Evolutionary conservation across 2,888 invertebrate species (phyloP), one percentile per base, ranked within the genome.

Genomic region (Dryadula phaetusa): DNA sequence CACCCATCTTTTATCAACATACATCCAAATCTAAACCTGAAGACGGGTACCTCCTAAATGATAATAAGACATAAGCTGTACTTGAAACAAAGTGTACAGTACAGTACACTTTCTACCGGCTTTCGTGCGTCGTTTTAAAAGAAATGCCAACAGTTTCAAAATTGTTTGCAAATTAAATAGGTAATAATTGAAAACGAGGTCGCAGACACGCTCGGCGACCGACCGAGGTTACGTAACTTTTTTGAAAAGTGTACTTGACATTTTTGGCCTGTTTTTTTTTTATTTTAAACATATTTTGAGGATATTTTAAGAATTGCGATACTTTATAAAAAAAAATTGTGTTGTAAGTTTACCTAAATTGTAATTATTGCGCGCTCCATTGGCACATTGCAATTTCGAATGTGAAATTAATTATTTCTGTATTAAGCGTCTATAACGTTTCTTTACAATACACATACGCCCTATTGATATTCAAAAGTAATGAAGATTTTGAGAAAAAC

Each of bases 181-280:
- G 40, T 40, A 56, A 60, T 60, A 60, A 44, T 20, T n/a, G 5
- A 53, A n/a, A 64, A 53, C 67, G 64, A 61, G 64, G 67, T 64
- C 67, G 32, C 28, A n/a, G 22, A 49, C 44, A 77, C 77, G 66
- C 76, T 67, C 64, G 56, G 67, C n/a, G n/a, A n/a, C n/a, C n/a
- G 65, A 67, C 52, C 54, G 56, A 62, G 62, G 28, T 68, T 61
- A 46, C 37, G 40, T 52, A 64, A 61, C 52, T 22, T 53, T 52
- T 67, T 67, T 47, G 52, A 64, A 68, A 68, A 62, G 46, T 67
- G n/a, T 20, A 54, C 40, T 62, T 67, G 66, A 66, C 53, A 47
- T 47, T 62, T 49, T 56, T 46, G 54, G 53, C 37, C 46, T 44
- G 42, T 22, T 47, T 34, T 54, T 53, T 61, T 66, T 22, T n/a